Evolutionary conservation across 2,113 vertebrate genomes (phyloP), one percentile per base, ranked within the genome.

Genomic region (Lates calcarifer): DNA sequence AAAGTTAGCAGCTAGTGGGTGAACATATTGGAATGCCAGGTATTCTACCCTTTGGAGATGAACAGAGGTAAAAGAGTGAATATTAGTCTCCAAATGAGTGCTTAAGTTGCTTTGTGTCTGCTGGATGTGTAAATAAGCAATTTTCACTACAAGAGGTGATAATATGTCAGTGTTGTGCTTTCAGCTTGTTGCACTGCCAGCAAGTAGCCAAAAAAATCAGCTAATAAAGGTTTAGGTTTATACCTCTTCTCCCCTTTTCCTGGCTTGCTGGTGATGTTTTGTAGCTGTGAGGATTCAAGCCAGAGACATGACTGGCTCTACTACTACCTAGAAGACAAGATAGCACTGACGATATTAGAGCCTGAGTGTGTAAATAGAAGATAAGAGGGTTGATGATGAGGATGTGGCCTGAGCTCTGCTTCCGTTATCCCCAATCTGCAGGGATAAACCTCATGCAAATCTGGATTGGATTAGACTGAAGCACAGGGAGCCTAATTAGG

Each of bases 401-500:
- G 90, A 87, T 87, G 88, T 72, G 77, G 72, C 55, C 72, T 82
- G 69, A 82, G 62, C 73, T 72, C 69, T 67, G 75, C 77, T 65
- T 85, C 76, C 20, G 39, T 87, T 87, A 88, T 83, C 83, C 85
- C 87, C 84, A 89, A 89, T 93, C 87, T 88, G 77, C 65, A 83
- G 77, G 83, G 84, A 91, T 92, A 92, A 93, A 88, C 80, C 39
- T 64, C 72, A 57, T 53, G 77, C 79, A 87, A 91, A 94, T 91
- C 86, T 81, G 86, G 57, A 93, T 86, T 93, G 89, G 83, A 90
- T 87, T 87, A 83, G 53, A 88, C 70, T 64, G 58, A 76, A 88
- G 83, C 85, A 79, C 73, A 17, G 62, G 69, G 68, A 79, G 77
- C 67, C 86, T 92, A 89, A 90, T 94, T 92, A 89, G 45, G 64